A percentile compares a stretch with the other conserved stretches of the same genome.
phyloP scores from a whole-genome alignment of 2,797 vertebrate genomes.

The Apogon talboti region DNA sequence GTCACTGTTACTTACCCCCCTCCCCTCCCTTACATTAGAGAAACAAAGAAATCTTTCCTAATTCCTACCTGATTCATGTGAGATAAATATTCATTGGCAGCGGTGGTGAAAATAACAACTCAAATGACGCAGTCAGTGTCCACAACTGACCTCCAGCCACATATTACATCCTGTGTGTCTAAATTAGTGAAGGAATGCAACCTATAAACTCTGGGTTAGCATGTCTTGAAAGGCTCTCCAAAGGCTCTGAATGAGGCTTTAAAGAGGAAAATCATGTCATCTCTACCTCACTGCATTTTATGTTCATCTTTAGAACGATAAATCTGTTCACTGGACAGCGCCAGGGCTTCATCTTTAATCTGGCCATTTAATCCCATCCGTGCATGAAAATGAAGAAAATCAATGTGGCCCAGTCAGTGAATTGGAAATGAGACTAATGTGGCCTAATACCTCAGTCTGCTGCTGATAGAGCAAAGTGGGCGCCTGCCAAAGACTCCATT shows the following conservation, averaged over 20 bases:
- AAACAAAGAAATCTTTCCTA: no score
- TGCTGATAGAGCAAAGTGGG: constrained; percentile 62
- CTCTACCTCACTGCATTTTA: constrained; percentile 48
- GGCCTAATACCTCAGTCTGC: constrained; percentile 62
- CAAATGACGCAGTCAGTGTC: neutral
- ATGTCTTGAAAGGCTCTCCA: neutral
- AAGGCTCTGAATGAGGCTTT: constrained; percentile 26
- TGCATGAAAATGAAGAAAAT: constrained; percentile 69
- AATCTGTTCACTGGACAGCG: constrained; percentile 51
- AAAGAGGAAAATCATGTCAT: constrained; percentile 41
- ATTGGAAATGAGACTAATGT: constrained; percentile 77
- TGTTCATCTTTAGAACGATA: constrained; percentile 52
- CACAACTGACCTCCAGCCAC: no score
- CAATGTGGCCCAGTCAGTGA: constrained; percentile 68
- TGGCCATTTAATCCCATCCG: constrained; percentile 73
- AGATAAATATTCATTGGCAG: no score
- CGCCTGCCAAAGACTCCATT: constrained; percentile 70
- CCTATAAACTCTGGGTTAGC: neutral
- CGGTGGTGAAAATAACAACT: no score
- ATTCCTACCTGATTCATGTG: no score
- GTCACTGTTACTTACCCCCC: no score
- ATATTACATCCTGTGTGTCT: no score
- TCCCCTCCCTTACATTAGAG: no score
- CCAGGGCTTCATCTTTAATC: constrained; percentile 74
- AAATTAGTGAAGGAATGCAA: neutral